phyloP scores from a whole-genome alignment of 1,140 invertebrate genomes.

The Platyscapa corneri region DNA sequence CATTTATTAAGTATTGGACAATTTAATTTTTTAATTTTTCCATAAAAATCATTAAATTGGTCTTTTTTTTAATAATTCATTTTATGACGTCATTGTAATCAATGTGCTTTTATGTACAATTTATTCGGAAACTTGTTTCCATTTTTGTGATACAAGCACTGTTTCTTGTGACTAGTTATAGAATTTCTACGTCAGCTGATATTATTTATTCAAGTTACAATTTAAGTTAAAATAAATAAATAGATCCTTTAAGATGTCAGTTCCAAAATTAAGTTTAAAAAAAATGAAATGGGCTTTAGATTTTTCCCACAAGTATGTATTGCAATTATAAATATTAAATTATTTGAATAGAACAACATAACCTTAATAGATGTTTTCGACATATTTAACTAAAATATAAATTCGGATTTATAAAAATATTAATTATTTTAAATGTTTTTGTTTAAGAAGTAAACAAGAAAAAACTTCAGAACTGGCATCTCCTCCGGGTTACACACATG shows the following conservation, averaged over 20 bases:
- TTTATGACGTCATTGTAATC: neutral
- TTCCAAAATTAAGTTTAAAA: slow-evolving; percentile 65
- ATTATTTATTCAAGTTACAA: neutral
- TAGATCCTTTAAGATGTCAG: slow-evolving; percentile 51
- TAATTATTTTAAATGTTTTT: slow-evolving; percentile 38
- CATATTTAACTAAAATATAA: slow-evolving; percentile 4
- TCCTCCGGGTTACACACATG: slow-evolving; percentile 89
- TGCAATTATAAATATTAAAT: neutral
- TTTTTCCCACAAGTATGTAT: slow-evolving; percentile 71
- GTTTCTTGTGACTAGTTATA: neutral
- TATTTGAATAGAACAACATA: slow-evolving; percentile 24
- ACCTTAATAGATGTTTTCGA: slow-evolving; percentile 3
- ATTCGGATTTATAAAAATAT: neutral
- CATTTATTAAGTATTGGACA: neutral
- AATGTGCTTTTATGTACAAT: neutral
- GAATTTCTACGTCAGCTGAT: neutral
- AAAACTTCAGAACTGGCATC: slow-evolving; percentile 77
- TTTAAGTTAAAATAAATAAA: neutral
- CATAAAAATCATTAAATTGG: too few species aligned
- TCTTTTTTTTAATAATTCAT: neutral
- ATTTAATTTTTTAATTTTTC: neutral
- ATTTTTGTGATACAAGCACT: neutral
- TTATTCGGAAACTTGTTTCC: neutral
- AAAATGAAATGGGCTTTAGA: slow-evolving; percentile 74
- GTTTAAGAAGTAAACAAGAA: slow-evolving; percentile 70